Base-by-base conservation (phyloP, 1,140 invertebrate genomes). In the Neotoxoptera formosana region DNA sequence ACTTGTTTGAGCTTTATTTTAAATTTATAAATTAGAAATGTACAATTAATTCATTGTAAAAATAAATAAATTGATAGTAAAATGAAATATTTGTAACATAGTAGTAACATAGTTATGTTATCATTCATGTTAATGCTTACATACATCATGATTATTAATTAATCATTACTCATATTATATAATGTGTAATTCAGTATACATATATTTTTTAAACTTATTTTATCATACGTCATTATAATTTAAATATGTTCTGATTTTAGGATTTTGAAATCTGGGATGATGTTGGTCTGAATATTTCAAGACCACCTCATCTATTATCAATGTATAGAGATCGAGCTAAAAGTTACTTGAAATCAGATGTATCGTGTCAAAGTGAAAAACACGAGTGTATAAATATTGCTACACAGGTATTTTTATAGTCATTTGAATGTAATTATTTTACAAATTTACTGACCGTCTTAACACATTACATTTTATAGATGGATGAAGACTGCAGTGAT, bases 251-350 rank as follows among this genome's bases (percentile, higher is more conserved):
- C 20, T 47, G 34, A 21, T 89, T 83, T 14, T 94, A 97, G 97
- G 98, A 99, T 96, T 98, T 98, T 96, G 98, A 98, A 95, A 97
- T 98, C 95, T 99, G 98, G 98, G 98, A 98, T 95, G 98, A 98
- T 96, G 97, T 98, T n/a, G 98, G 98, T 7, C 95, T 98, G 30
- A 98, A 98, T 95, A 97, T 98, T 95, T 96, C 97, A 4, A 97
- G 98, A 94, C 98, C 98, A 45, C 96, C 97, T 21, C 97, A 97
- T 95, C 95, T 99, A 21, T 95, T 98, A 48, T 96, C 97, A 60
- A 95, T 98, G 53, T 98, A 98, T 95, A 96, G 97, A 94, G 97
- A 98, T 94, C 97, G 91, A 86, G 81, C 48, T 41, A 93, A 93
- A 84, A 53, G 91, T 86, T 93, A 93, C 36, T 21, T 93, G 11